These are phyloP conservation scores for Drosophila rufa DNA, from an alignment of 1,140 invertebrate genomes.

Conservation along the genomic window DNA sequence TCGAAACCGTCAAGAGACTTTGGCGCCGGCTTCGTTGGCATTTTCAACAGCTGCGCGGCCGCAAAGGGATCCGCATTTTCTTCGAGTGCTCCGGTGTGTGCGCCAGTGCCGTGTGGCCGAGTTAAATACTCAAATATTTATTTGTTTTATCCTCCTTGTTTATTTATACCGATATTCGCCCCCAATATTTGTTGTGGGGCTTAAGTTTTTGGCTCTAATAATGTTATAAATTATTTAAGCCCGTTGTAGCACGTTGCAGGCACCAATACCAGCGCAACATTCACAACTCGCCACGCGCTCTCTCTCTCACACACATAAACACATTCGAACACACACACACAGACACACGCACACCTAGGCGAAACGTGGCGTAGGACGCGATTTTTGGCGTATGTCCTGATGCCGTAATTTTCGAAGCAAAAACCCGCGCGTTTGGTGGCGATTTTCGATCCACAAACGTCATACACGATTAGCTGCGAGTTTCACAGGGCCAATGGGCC, in stretches of 20 bases:
- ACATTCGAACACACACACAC: not conserved
- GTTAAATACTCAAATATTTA: slow-evolving; percentile 23
- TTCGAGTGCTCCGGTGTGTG: not conserved
- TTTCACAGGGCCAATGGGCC: slow-evolving; percentile 4
- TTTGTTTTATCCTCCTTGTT: slow-evolving; percentile 20
- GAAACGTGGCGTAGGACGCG: slow-evolving; percentile 73
- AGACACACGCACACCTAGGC: slow-evolving; percentile 54
- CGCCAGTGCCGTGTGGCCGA: not conserved
- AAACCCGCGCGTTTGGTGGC: slow-evolving; percentile 13
- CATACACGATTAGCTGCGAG: not conserved
- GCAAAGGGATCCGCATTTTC: slow-evolving; percentile 60
- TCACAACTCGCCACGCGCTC: slow-evolving; percentile 58
- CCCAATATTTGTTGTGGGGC: slow-evolving; percentile 20
- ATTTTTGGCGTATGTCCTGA: slow-evolving; percentile 75
- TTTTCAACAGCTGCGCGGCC: slow-evolving; percentile 56
- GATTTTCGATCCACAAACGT: slow-evolving; percentile 8
- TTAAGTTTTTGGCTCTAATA: slow-evolving; percentile 48
- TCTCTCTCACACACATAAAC: slow-evolving; percentile 50
- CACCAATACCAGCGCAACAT: slow-evolving; percentile 38
- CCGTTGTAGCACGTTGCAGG: slow-evolving; percentile 57
- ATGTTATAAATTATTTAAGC: slow-evolving; percentile 70
- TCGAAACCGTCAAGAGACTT: slow-evolving; percentile 23
- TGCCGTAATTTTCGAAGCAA: slow-evolving; percentile 74
- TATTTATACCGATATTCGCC: slow-evolving; percentile 3
- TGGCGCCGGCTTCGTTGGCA: slow-evolving; percentile 60